A percentile compares a stretch with the other conserved stretches of the same genome.
phyloP scores from a whole-genome alignment of 1,140 invertebrate species.

The Semibalanus balanoides region DNA sequence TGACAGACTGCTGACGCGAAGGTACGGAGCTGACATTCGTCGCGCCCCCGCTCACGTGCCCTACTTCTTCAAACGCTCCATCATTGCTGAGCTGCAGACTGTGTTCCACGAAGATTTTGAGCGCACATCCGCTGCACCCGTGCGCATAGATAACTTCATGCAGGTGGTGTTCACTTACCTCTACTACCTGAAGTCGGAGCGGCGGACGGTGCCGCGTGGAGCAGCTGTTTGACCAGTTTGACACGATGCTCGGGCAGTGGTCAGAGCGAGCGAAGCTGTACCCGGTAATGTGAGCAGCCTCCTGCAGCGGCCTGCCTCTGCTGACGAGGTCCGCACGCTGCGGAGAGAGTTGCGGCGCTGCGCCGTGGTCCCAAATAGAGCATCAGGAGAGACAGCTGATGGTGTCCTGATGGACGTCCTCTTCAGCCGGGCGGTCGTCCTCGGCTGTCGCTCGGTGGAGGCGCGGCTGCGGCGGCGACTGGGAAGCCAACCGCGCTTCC shows the following conservation, averaged over 20 bases:
- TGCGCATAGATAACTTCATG: slow-evolving; percentile 53
- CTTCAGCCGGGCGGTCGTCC: not conserved
- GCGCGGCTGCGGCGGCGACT: not conserved
- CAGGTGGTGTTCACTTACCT: slow-evolving; percentile 71
- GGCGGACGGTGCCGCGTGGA: slow-evolving; percentile 32
- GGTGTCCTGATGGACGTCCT: not conserved
- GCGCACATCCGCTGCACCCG: slow-evolving; percentile 49
- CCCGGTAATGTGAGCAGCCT: slow-evolving; percentile 47
- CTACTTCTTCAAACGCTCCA: slow-evolving; percentile 53
- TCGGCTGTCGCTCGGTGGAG: not conserved
- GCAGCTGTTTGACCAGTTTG: slow-evolving; percentile 57
- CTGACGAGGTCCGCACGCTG: not conserved
- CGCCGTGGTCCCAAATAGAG: too few relatives aligned
- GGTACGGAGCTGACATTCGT: slow-evolving; percentile 52
- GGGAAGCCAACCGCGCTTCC: not conserved
- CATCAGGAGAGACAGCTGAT: too few relatives aligned
- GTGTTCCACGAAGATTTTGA: slow-evolving; percentile 48
- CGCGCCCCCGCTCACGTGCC: slow-evolving; percentile 66
- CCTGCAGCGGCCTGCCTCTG: too few relatives aligned
- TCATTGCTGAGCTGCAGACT: slow-evolving; percentile 47
- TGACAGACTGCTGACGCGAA: slow-evolving; percentile 50
- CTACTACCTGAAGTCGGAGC: slow-evolving; percentile 58
- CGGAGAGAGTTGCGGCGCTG: not conserved
- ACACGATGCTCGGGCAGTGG: slow-evolving; percentile 61
- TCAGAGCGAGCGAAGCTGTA: slow-evolving; percentile 66